Conservation (phyloP, 2,888 invertebrate species). For the Sarcophaga caerulescens region DNA sequence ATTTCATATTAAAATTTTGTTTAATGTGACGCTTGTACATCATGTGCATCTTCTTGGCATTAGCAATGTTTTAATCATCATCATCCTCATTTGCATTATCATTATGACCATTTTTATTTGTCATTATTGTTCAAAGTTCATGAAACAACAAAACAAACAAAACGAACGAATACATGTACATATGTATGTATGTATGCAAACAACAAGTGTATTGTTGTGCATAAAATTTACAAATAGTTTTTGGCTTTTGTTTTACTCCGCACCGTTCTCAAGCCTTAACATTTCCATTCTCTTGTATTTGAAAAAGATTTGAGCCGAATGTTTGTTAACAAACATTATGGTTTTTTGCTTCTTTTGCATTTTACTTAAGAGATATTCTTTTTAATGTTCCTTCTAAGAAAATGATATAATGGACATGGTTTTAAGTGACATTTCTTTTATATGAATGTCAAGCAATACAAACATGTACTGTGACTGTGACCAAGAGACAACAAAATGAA, state of each 20-base stretch:
- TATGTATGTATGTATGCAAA: not conserved
- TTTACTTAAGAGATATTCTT: too few relatives aligned
- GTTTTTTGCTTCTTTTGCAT: not conserved
- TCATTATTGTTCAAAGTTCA: not conserved
- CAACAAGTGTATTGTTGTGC: not conserved
- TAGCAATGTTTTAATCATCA: constrained; percentile 3
- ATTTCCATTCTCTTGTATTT: too few relatives aligned
- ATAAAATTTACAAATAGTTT: not conserved
- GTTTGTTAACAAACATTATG: not conserved
- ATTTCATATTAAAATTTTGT: constrained; percentile 22
- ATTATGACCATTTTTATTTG: not conserved
- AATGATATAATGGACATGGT: constrained; percentile 40
- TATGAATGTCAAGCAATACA: constrained; percentile 36
- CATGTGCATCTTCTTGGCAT: constrained; percentile 11
- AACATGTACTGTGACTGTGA: constrained; percentile 7
- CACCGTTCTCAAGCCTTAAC: too few relatives aligned
- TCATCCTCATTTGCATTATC: constrained; percentile 34
- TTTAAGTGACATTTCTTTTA: constrained; percentile 50
- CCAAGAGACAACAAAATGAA: not conserved
- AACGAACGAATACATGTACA: not conserved
- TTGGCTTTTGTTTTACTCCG: not conserved
- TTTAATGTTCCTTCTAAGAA: not conserved
- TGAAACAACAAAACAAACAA: not conserved
- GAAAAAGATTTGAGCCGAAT: too few relatives aligned
- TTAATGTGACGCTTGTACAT: constrained; percentile 18